phyloP scores from a whole-genome alignment of 2,797 vertebrate genomes.

The Coregonus ussuriensis region DNA sequence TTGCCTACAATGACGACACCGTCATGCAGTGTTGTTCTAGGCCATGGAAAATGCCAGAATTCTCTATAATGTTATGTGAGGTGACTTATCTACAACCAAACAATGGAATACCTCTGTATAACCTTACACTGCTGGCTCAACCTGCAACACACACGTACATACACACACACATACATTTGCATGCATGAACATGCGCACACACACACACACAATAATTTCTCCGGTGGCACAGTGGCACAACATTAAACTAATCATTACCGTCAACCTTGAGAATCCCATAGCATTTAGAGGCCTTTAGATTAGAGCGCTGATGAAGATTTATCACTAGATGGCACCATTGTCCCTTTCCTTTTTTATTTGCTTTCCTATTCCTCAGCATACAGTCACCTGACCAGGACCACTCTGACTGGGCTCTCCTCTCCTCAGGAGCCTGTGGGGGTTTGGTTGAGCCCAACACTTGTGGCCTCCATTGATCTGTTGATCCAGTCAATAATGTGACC shows the following conservation, averaged over 20 bases:
- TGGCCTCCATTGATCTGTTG: conserved; percentile 15
- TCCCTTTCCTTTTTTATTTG: conserved; percentile 60
- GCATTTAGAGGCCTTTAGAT: conserved; percentile 22
- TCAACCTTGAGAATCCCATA: conserved; percentile 51
- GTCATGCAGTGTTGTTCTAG: neutral
- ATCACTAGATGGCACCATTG: conserved; percentile 74
- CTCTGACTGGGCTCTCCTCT: neutral
- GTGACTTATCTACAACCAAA: neutral
- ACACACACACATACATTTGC: conserved; percentile 17
- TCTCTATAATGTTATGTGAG: neutral
- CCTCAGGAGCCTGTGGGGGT: conserved; percentile 26
- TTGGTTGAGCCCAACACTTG: conserved; percentile 31
- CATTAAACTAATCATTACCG: conserved; percentile 57
- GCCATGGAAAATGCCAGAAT: neutral
- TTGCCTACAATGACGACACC: neutral
- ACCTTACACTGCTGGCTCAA: neutral
- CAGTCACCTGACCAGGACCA: conserved; percentile 35
- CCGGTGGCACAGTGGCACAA: conserved; percentile 15
- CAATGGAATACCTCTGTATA: neutral
- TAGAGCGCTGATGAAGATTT: conserved; percentile 39
- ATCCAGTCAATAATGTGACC: conserved; percentile 60
- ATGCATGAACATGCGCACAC: neutral
- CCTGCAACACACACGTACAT: neutral
- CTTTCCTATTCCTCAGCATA: conserved; percentile 41
- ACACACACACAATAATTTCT: too few species aligned